A percentile compares a stretch with the other conserved stretches of the same genome.
phyloP scores from a whole-genome alignment of 2,797 vertebrate genomes.

The Sternotherus odoratus region DNA sequence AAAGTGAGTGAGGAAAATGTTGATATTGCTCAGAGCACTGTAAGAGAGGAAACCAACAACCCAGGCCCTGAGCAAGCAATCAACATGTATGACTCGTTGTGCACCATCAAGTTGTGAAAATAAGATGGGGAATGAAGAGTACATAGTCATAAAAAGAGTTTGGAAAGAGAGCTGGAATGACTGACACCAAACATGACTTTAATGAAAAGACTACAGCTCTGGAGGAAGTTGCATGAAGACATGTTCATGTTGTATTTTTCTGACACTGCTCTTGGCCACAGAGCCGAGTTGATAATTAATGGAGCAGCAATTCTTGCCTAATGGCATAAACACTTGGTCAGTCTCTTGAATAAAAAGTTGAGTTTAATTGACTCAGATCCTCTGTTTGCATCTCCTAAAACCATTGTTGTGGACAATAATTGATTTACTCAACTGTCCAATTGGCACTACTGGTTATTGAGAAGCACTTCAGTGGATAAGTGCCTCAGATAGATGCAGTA shows the following conservation, averaged over 20 bases:
- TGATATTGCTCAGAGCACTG: constrained; percentile 65
- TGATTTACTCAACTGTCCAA: constrained; percentile 42
- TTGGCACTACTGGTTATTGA: not conserved
- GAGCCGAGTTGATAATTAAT: constrained; percentile 75
- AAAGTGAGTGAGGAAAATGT: constrained; percentile 58
- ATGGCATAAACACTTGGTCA: constrained; percentile 69
- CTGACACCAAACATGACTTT: constrained; percentile 59
- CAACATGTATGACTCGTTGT: constrained; percentile 56
- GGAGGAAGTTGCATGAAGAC: constrained; percentile 51
- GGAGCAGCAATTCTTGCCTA: constrained; percentile 68
- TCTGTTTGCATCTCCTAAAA: constrained; percentile 62
- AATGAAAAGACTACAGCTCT: constrained; percentile 52
- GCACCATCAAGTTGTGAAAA: constrained; percentile 65
- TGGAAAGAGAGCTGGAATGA: constrained; percentile 70
- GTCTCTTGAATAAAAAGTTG: constrained; percentile 67
- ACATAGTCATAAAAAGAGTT: constrained; percentile 55
- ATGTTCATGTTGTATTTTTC: constrained; percentile 49
- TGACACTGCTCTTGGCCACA: constrained; percentile 66
- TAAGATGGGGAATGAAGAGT: constrained; percentile 66
- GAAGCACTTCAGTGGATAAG: not conserved
- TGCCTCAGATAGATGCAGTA: not conserved
- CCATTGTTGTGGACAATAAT: constrained; percentile 48
- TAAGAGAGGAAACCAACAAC: constrained; percentile 61
- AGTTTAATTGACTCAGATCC: constrained; percentile 66
- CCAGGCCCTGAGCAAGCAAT: constrained; percentile 27